These are phyloP conservation scores for Mya arenaria DNA, from an alignment of 1,140 invertebrate species.

Conservation along the genomic window DNA sequence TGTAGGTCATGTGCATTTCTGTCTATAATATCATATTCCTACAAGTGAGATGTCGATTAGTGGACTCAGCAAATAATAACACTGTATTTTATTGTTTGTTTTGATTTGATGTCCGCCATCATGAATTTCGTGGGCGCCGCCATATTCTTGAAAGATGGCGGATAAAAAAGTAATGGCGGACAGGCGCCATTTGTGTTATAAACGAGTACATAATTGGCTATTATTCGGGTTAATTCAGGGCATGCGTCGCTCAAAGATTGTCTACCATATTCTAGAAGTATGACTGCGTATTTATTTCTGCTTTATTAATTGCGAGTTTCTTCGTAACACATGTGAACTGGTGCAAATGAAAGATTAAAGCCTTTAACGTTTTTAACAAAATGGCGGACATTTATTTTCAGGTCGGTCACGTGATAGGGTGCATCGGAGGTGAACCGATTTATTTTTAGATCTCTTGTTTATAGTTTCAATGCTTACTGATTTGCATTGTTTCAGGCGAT, in stretches of 20 bases:
- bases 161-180: constrained; percentile 80
- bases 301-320: too few species aligned
- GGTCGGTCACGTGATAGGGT: constrained; percentile 19
- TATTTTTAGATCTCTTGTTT: too few species aligned
- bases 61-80: constrained; percentile 2
- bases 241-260: too few species aligned
- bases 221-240: too few species aligned
- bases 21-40: background rate
- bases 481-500: constrained; percentile 59
- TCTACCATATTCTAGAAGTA: too few species aligned
- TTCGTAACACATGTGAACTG: too few species aligned
- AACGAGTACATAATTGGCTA: too few species aligned
- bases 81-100: constrained; percentile 73
- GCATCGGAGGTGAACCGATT: too few species aligned
- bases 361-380: constrained; percentile 39
- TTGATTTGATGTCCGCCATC: constrained; percentile 81
- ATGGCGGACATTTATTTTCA: constrained; percentile 8
- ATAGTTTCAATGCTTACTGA: background rate
- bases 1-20: constrained; percentile 30
- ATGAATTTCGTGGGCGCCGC: constrained; percentile 85
- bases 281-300: too few species aligned
- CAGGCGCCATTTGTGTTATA: constrained; percentile 78
- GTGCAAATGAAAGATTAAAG: too few species aligned
- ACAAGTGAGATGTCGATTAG: background rate
- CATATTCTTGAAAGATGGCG: constrained; percentile 86